Percentiles rank a stretch among this genome's conserved stretches.
Evolutionary conservation across 2,113 vertebrate species (phyloP).

Genomic region (Trachemys scripta): DNA sequence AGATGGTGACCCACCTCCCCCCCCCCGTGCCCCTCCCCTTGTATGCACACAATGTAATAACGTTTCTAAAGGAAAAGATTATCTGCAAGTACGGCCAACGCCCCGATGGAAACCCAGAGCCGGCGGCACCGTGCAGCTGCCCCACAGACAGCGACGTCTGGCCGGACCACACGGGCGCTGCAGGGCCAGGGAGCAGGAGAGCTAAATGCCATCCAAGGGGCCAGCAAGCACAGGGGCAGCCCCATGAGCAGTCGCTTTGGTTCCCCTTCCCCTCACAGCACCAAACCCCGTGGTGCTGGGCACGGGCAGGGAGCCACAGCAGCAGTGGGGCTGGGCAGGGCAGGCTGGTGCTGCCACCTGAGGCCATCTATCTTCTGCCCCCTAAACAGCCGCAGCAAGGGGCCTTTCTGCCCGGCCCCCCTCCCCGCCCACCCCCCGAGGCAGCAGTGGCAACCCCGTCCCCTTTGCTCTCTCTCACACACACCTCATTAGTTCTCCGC

Average conservation of each 20-base stretch:
- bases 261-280: neutral
- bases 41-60: constrained; percentile 37
- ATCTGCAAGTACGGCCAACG: neutral
- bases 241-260: neutral
- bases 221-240: neutral
- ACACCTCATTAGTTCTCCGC: neutral
- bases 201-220: neutral
- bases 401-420: neutral
- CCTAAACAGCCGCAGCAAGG: neutral
- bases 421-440: neutral
- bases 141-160: neutral
- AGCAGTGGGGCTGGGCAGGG: neutral
- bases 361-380: neutral
- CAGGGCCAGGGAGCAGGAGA: fast-evolving
- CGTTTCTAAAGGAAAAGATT: constrained; percentile 43
- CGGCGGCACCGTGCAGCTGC: neutral
- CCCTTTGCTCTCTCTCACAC: neutral
- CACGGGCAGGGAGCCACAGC: neutral
- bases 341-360: neutral
- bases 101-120: neutral
- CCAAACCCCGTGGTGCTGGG: neutral
- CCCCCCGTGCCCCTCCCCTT: neutral
- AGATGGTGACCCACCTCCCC: constrained; percentile 74
- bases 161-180: fast-evolving
- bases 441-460: neutral